Conservation (phyloP, 2,888 invertebrate genomes). For the Microdon myrmicae region DNA sequence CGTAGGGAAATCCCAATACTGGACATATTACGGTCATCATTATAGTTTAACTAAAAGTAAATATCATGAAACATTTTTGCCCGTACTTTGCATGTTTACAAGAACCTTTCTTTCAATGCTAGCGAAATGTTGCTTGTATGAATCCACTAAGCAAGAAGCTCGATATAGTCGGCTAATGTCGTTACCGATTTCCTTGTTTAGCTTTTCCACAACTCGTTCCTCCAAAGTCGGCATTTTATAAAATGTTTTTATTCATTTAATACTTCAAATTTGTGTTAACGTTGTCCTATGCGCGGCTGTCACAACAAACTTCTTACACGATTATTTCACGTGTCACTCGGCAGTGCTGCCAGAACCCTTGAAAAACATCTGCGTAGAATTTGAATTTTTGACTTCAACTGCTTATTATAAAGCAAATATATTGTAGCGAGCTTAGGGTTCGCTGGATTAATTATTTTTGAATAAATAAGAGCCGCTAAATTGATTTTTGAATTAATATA, state of each 20-base stretch:
- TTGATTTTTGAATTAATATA: too few species aligned
- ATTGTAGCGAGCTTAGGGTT: too few species aligned
- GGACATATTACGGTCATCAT: constrained; percentile 73
- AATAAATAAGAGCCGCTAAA: too few species aligned
- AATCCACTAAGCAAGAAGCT: constrained; percentile 67
- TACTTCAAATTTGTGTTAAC: neutral
- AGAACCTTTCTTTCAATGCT: constrained; percentile 59
- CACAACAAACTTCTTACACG: neutral
- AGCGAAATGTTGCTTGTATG: constrained; percentile 59
- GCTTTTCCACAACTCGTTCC: constrained; percentile 67
- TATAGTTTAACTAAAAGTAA: constrained; percentile 71
- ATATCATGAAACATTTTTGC: neutral
- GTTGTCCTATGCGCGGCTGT: neutral
- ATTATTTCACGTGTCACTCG: constrained; percentile 1
- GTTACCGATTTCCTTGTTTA: constrained; percentile 70
- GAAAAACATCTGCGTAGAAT: too few species aligned
- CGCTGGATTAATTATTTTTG: too few species aligned
- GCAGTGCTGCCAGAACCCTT: too few species aligned
- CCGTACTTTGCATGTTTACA: neutral
- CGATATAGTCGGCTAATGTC: constrained; percentile 70
- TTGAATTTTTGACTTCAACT: too few species aligned
- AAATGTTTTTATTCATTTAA: constrained; percentile 40
- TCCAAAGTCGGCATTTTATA: constrained; percentile 58
- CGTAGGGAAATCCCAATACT: constrained; percentile 74
- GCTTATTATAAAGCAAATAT: too few species aligned